Evolutionary conservation across 2,888 invertebrate species (phyloP), one percentile per base, ranked within the genome.

Genomic region (Folsomia manolachei): DNA sequence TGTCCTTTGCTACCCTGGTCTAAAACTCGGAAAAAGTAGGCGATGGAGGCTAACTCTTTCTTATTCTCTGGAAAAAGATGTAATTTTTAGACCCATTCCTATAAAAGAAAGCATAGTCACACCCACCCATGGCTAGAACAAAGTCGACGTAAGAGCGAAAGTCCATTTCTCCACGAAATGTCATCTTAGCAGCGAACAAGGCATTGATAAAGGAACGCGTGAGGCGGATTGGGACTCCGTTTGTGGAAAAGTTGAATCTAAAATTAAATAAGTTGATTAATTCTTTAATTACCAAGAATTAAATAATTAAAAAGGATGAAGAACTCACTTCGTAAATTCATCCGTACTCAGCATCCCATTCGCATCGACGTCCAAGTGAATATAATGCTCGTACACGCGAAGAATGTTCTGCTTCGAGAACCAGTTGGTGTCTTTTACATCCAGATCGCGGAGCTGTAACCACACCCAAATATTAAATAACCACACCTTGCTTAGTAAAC

Each of bases 111-210:
- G n/a, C n/a, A n/a, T n/a, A n/a, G n/a, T n/a, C n/a, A n/a, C n/a
- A n/a, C n/a, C n/a, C n/a, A n/a, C n/a, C 96, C 77, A 97, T 85
- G 0, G 97, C 97, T 39, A 97, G 86, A 0, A 96, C 95, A 83
- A 98, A 90, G 83, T 97, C 96, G 25, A 98, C 86, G 84, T 95
- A 98, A 0, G 95, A 95, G 85, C 97, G 97, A 85, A 97, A 98
- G 85, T 98, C 97, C 93, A 95, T 94, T 84, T 95, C 94, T 0
- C 93, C 93, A 80, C 95, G 93, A 83, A 95, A 97, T 0, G 97
- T 97, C 1, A 96, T 88, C 82, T 95, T 96, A 82, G 96, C 96
- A 83, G 97, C 95, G 85, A 96, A 97, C 0, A 97, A 93, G 52
- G 96, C 88, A 81, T 95, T 93, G 1, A 97, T 87, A 84, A 97